phyloP scores from a whole-genome alignment of 1,140 invertebrate genomes.

The Drosophila pandora region DNA sequence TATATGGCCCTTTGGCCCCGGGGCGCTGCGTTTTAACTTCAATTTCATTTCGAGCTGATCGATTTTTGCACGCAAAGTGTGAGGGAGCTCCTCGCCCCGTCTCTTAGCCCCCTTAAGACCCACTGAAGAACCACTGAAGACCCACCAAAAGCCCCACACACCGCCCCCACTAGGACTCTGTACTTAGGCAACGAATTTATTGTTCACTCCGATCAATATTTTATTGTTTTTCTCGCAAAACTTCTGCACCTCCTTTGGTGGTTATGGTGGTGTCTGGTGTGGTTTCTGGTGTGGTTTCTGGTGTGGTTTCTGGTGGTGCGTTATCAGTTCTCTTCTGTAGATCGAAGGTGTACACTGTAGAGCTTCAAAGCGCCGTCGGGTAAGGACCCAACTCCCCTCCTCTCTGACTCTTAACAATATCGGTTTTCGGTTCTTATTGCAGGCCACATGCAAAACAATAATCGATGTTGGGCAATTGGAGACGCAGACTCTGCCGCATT shows the following conservation, averaged over 20 bases:
- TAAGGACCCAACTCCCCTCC: neutral
- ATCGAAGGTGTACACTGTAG: slow-evolving; percentile 46
- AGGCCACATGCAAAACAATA: slow-evolving; percentile 77
- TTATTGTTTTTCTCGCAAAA: slow-evolving; percentile 66
- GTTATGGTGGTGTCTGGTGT: slow-evolving; percentile 22
- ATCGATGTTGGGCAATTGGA: slow-evolving; percentile 60
- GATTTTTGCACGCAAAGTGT: slow-evolving; percentile 82
- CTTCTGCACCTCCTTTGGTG: slow-evolving; percentile 66
- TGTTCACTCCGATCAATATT: slow-evolving; percentile 68
- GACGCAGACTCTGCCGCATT: slow-evolving; percentile 13
- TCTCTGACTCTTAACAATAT: slow-evolving; percentile 19
- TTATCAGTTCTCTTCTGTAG: slow-evolving; percentile 54
- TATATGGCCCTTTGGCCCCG: slow-evolving; percentile 59
- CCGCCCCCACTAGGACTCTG: slow-evolving; percentile 33
- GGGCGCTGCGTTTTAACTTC: slow-evolving; percentile 71
- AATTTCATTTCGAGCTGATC: slow-evolving; percentile 80
- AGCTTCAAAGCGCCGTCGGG: slow-evolving; percentile 69
- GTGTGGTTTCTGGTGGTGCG: slow-evolving; percentile 42
- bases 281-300: slow-evolving; percentile 23
- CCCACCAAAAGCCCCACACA: neutral
- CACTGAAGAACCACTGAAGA: too few species aligned
- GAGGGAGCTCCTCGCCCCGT: slow-evolving; percentile 56
- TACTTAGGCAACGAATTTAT: slow-evolving; percentile 80
- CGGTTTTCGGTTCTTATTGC: slow-evolving; percentile 38
- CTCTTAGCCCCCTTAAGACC: neutral